Conservation (phyloP, 2,888 invertebrate species). For the Crematogaster levior region DNA sequence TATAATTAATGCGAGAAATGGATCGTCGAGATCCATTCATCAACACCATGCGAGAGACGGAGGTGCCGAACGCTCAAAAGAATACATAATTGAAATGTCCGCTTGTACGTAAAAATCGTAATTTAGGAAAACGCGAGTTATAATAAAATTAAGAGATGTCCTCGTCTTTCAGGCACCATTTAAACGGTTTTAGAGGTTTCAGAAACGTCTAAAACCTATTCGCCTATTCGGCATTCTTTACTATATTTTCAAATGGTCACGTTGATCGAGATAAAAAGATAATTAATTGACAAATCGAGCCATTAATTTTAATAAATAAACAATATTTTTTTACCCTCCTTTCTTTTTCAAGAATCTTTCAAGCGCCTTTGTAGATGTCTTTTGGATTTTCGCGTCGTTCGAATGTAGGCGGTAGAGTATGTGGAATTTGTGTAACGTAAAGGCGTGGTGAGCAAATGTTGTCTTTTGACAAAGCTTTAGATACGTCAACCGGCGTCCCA, state of each 20-base stretch:
- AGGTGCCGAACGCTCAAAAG: not conserved
- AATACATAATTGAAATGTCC: not conserved
- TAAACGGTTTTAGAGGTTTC: not conserved
- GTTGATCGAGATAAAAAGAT: slow-evolving; percentile 10
- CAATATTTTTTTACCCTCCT: not conserved
- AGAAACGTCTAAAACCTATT: not conserved
- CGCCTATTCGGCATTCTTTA: not conserved
- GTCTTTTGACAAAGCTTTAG: not conserved
- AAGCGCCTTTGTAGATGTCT: slow-evolving; percentile 14
- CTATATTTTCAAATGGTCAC: not conserved
- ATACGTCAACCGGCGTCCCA: not conserved
- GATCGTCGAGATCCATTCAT: not conserved
- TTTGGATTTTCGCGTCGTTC: not conserved
- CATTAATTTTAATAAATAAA: slow-evolving; percentile 25
- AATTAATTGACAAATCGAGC: slow-evolving; percentile 31
- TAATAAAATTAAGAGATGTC: slow-evolving; percentile 14
- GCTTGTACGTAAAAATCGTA: not conserved
- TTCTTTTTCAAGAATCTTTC: slow-evolving; percentile 14
- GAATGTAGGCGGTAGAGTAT: not conserved
- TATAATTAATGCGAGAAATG: not conserved
- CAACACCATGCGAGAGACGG: not conserved
- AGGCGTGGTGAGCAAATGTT: slow-evolving; percentile 5
- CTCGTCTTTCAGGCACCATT: slow-evolving; percentile 13
- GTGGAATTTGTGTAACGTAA: slow-evolving; percentile 5
- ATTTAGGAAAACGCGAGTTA: slow-evolving; percentile 7